Percentiles rank a stretch among this genome's conserved stretches.
Conservation (phyloP, 2,888 invertebrate species). For the Philereme vetulata region DNA sequence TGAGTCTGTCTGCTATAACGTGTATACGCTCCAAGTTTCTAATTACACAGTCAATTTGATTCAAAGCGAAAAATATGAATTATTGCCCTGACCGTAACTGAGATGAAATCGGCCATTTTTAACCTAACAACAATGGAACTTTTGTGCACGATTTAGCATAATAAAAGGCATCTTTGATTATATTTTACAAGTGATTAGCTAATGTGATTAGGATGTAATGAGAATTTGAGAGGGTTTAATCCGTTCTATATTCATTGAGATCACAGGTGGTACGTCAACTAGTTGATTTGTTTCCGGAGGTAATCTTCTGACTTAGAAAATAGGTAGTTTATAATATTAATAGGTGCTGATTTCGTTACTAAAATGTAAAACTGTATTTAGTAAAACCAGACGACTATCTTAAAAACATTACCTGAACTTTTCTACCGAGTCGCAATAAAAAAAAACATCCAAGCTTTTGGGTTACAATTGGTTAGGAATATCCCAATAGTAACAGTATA, state of each 20-base stretch:
- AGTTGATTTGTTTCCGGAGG: too few relatives aligned
- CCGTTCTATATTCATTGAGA: conserved; percentile 21
- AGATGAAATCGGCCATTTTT: conserved; percentile 74
- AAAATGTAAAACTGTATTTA: too few relatives aligned
- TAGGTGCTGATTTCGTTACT: too few relatives aligned
- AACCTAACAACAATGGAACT: conserved; percentile 62
- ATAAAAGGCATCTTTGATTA: conserved; percentile 59
- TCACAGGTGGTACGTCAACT: conserved; percentile 7
- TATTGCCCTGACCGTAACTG: conserved; percentile 72
- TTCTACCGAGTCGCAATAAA: too few relatives aligned
- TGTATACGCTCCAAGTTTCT: conserved; percentile 66
- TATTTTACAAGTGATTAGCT: conserved; percentile 63
- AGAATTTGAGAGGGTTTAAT: conserved; percentile 22
- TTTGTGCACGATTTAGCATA: conserved; percentile 60
- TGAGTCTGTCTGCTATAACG: conserved; percentile 66
- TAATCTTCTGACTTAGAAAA: too few relatives aligned
- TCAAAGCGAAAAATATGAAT: conserved; percentile 75
- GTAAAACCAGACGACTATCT: too few relatives aligned
- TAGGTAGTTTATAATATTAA: too few relatives aligned
- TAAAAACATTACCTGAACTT: too few relatives aligned
- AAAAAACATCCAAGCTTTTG: too few relatives aligned
- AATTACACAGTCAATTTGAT: conserved; percentile 83
- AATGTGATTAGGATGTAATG: conserved; percentile 58
- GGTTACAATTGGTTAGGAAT: too few relatives aligned
- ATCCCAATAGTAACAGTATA: too few relatives aligned